These are phyloP conservation scores for Nebria ingens DNA, from an alignment of 1,140 invertebrate genomes.

Conservation along the genomic window DNA sequence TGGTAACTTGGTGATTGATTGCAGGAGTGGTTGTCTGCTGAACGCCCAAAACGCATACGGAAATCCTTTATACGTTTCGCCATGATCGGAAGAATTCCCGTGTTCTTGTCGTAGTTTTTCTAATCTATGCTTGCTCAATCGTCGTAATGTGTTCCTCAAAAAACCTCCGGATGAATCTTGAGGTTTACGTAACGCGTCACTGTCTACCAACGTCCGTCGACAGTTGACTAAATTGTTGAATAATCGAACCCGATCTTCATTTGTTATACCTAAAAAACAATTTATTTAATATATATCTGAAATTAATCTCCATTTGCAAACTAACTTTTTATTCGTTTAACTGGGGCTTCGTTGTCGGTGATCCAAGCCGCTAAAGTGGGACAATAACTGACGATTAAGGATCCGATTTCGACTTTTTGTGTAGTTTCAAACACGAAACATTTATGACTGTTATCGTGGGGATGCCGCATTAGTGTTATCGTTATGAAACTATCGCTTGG, in stretches of 20 bases:
- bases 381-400: slow-evolving; percentile 84
- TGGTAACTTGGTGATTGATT: slow-evolving; percentile 72
- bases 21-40: slow-evolving; percentile 64
- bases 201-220: slow-evolving; percentile 70
- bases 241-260: slow-evolving; percentile 69
- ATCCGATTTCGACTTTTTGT: slow-evolving; percentile 84
- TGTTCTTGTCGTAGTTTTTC: slow-evolving; percentile 77
- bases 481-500: slow-evolving; percentile 88
- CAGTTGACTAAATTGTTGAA: slow-evolving; percentile 74
- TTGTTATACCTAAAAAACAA: slow-evolving; percentile 49
- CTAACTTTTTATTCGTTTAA: slow-evolving; percentile 41
- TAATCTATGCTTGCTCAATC: slow-evolving; percentile 76
- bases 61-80: slow-evolving; percentile 81
- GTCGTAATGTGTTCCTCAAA: slow-evolving; percentile 74
- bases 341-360: slow-evolving; percentile 65
- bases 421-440: slow-evolving; percentile 89
- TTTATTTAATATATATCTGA: background rate
- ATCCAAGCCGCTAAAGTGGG: slow-evolving; percentile 77
- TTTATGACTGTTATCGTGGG: slow-evolving; percentile 57
- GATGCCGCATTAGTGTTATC: slow-evolving; percentile 56
- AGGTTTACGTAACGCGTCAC: slow-evolving; percentile 69
- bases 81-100: slow-evolving; percentile 52
- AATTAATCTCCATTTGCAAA: too few species aligned
- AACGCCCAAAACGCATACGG: slow-evolving; percentile 84
- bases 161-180: slow-evolving; percentile 68